Base-by-base conservation (phyloP, 1,140 invertebrate species). In the Ips nitidus region DNA sequence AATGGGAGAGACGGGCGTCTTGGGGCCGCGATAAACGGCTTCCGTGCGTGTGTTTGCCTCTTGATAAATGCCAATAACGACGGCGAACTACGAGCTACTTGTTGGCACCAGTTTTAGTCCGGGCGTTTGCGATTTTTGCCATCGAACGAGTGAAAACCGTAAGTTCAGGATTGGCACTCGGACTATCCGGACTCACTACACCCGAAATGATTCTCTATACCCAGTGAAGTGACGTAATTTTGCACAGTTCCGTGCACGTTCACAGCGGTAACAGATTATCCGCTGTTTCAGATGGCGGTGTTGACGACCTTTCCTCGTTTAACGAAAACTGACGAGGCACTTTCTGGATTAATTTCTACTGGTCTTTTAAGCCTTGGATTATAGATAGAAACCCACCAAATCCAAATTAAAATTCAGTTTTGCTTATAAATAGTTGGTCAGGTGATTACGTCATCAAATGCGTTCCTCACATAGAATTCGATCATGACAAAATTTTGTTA, bases 51-150 rank as follows among this genome's bases (percentile, higher is more conserved):
- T 64, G 68, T 70, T 70, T 52, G 60, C 68, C 38, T 70, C 55
- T 62, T 70, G 68, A 70, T 70, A 70, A 70, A 70, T 70, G 45
- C 68, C 60, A 70, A 70, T 70, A 69, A 69, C 52, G 58, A 69
- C 57, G 56, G 57, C 56, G 57, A 68, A 69, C 58, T 52, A 56
- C 67, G 57, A 64, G 68, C 60, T 70, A 70, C 68, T 70, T 63
- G 68, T 70, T 70, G 60, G 59, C 53, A 45, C 36, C 45, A 43
- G 60, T 2, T 59, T 22, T 22, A 22, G 22, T 22, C 22, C 22
- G 22, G 22, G 22, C 45, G 45, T 50, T 50, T 61, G 22, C 37
- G 8, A 59, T 41, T 42, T 7, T 59, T 41, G 7, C 36, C 45
- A 47, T 66, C 56, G 64, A 57, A 41, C 64, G 39, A 56, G 64